phyloP scores from a whole-genome alignment of 1,140 invertebrate species.

The Drosophila ohnishii region DNA sequence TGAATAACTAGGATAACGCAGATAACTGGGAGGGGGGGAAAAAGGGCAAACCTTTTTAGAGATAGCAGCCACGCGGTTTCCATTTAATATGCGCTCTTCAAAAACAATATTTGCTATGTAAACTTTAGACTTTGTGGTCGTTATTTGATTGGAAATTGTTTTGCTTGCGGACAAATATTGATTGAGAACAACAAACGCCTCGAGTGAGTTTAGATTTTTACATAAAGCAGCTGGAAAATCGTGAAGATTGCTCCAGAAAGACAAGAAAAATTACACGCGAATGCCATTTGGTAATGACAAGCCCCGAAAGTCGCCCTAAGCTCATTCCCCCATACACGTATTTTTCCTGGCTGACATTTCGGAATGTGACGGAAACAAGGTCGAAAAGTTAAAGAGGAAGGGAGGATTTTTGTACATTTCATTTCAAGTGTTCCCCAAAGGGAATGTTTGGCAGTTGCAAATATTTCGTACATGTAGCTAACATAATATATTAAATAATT shows the following conservation, averaged over 20 bases:
- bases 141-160: constrained; percentile 44
- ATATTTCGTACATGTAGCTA: constrained; percentile 9
- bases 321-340: constrained; percentile 13
- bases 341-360: constrained; percentile 21
- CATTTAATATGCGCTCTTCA: constrained; percentile 41
- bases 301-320: constrained; percentile 15
- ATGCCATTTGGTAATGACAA: constrained; percentile 47
- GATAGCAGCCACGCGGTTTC: constrained; percentile 24
- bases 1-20: constrained; percentile 21
- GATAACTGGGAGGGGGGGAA: background rate
- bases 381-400: constrained; percentile 4
- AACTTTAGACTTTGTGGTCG: constrained; percentile 20
- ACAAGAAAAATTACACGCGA: constrained; percentile 41
- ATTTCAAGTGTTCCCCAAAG: constrained; percentile 4
- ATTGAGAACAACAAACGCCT: constrained; percentile 27
- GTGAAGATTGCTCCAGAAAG: constrained; percentile 19
- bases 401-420: constrained; percentile 15
- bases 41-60: constrained; percentile 21
- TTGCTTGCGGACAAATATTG: constrained; percentile 38
- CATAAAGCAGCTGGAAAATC: constrained; percentile 15
- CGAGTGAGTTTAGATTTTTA: constrained; percentile 6
- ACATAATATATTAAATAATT: constrained; percentile 7
- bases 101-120: constrained; percentile 49
- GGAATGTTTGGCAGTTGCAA: constrained; percentile 7
- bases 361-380: constrained; percentile 39